phyloP scores from a whole-genome alignment of 1,140 invertebrate species.

The Ridgeia piscesae region DNA sequence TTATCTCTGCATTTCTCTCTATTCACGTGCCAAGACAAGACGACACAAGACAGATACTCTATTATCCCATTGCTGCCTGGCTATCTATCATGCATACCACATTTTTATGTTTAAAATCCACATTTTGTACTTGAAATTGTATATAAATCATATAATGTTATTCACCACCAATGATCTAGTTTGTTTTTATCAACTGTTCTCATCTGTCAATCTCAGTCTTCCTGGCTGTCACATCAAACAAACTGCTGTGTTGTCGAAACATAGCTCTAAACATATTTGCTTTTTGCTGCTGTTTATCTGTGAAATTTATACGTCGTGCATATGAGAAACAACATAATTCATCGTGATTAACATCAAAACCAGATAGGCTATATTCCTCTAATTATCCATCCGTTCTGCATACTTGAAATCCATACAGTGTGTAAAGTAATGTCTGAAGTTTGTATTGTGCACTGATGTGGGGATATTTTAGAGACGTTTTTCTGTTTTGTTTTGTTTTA shows the following conservation, averaged over 20 bases:
- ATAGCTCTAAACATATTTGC: background rate
- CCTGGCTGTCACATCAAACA: background rate
- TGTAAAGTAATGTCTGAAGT: too few relatives aligned
- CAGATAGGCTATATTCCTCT: too few relatives aligned
- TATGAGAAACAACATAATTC: too few relatives aligned
- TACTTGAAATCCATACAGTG: too few relatives aligned
- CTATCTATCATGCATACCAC: background rate
- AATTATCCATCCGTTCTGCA: too few relatives aligned
- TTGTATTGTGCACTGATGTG: too few relatives aligned
- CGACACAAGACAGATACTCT: background rate
- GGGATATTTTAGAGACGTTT: too few relatives aligned
- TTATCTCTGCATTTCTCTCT: background rate
- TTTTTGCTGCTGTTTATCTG: background rate
- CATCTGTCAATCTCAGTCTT: background rate
- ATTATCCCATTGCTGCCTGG: background rate
- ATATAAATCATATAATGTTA: background rate
- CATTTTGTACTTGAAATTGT: background rate
- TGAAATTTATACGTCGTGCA: too few relatives aligned
- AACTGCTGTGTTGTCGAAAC: background rate
- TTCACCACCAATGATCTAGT: too few relatives aligned
- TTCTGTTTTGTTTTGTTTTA: too few relatives aligned
- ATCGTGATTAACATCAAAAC: too few relatives aligned
- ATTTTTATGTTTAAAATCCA: background rate
- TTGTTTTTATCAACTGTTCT: too few relatives aligned
- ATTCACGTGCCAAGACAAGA: background rate